Percentiles rank a stretch among this genome's conserved stretches.
These are phyloP conservation scores for Cheilosia vernalis DNA, from an alignment of 2,888 invertebrate genomes.

Conservation along the genomic window DNA sequence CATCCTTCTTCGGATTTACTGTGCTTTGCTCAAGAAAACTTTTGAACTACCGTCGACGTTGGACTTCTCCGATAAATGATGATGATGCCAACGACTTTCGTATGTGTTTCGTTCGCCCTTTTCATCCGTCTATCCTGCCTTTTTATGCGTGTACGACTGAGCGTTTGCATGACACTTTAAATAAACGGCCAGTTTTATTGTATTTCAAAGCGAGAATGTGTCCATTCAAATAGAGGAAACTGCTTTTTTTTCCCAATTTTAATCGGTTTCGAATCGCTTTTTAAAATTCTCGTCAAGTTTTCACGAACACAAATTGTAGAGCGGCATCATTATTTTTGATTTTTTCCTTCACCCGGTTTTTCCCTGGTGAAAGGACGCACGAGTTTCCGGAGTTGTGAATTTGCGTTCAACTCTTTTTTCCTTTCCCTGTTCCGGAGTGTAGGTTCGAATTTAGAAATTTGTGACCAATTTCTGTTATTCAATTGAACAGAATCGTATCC, in stretches of 20 bases:
- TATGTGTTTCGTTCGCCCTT: not conserved
- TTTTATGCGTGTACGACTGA: not conserved
- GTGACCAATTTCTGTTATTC: constrained; percentile 38
- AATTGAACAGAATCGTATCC: constrained; percentile 17
- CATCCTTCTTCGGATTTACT: constrained; percentile 38
- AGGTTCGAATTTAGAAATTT: constrained; percentile 54
- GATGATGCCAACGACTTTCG: constrained; percentile 12
- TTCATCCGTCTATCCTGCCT: not conserved
- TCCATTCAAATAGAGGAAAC: constrained; percentile 10
- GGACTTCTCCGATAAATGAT: constrained; percentile 27
- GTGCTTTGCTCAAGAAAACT: constrained; percentile 39
- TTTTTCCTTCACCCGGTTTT: constrained; percentile 20
- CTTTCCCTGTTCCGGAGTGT: constrained; percentile 22
- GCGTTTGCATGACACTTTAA: constrained; percentile 27
- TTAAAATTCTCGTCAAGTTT: constrained; percentile 53
- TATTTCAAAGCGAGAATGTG: constrained; percentile 29
- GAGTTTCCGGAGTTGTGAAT: constrained; percentile 62
- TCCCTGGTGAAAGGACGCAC: constrained; percentile 36
- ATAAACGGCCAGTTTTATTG: constrained; percentile 12
- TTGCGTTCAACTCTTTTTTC: constrained; percentile 45
- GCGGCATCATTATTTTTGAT: constrained; percentile 32
- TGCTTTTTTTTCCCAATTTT: constrained; percentile 43
- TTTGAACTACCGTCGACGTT: constrained; percentile 19
- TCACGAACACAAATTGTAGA: constrained; percentile 35
- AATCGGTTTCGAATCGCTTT: constrained; percentile 51